These are phyloP conservation scores for Lucifuga dentata DNA, from an alignment of 2,113 vertebrate genomes.

Conservation along the genomic window DNA sequence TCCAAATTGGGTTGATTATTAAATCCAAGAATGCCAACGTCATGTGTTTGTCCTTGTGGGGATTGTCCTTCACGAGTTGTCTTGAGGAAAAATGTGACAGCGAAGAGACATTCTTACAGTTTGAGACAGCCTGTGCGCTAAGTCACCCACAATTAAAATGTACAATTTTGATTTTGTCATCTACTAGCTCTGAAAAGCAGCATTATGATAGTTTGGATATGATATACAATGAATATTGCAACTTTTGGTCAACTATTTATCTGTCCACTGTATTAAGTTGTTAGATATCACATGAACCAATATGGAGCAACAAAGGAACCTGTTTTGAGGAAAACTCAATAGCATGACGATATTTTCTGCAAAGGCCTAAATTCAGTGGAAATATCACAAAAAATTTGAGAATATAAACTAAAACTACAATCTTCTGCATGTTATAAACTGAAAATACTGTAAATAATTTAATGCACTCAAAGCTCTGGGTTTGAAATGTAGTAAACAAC, in stretches of 20 bases:
- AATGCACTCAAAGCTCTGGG: neutral
- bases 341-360: neutral
- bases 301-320: too few relatives aligned
- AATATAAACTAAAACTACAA: constrained; percentile 10
- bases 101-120: neutral
- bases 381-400: neutral
- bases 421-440: neutral
- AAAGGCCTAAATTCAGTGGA: neutral
- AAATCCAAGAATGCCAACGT: constrained; percentile 37
- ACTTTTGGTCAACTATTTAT: too few relatives aligned
- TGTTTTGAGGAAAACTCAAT: too few relatives aligned
- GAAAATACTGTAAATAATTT: constrained; percentile 14
- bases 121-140: neutral
- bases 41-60: constrained; percentile 30
- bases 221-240: neutral
- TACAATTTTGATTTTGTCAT: constrained; percentile 7
- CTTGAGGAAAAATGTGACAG: constrained; percentile 40
- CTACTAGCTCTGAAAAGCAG: neutral
- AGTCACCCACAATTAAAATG: neutral
- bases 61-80: constrained; percentile 11
- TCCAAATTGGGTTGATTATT: constrained; percentile 49
- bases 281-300: constrained; percentile 21
- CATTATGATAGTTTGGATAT: neutral
- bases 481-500: constrained; percentile 7
- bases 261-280: neutral